Base-by-base conservation (phyloP, 2,113 vertebrate species). In the Poeciliopsis occidentalis region DNA sequence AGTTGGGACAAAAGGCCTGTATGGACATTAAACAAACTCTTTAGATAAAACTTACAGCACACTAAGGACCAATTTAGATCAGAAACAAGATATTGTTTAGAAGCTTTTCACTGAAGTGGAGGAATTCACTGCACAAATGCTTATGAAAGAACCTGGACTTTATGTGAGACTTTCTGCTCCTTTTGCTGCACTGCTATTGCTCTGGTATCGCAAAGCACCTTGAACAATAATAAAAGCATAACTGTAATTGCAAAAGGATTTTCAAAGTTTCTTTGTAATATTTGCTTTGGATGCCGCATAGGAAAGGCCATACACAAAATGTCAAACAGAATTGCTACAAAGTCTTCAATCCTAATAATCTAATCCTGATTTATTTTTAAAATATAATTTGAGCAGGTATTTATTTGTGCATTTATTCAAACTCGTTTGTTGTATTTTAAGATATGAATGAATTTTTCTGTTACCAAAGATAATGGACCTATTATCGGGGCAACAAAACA, bases 1-100 rank as follows among this genome's bases (percentile, higher is more conserved):
- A 97, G 82, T 77, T 91, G 96, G 17, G 97, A 99, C 34, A 99
- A 84, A 66, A 99, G 92, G 75, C 98, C 98, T 99, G 77, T 0
- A 75, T 81, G 4, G 29, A 8, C 41, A 74, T 76, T 1, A 6
- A 72, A n/a, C 34, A 47, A 39, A 27, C 13, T 15, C 12, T 5
- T 26, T 64, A 24, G 26, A 66, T 0, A 34, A 62, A 67, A 26
- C 19, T 11, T 32, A 26, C 51, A 17, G 17, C 8, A 31, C 62
- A 32, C 41, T 5, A 69, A 27, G 1, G 2, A 12, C 3, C 34
- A 6, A 24, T 44, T 68, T 51, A 47, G 41, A 54, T 66, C 4
- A 15, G 29, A 63, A n/a, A 15, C 31, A 12, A 27, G 37, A 37
- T 51, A 29, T 44, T 4, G 31, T 64, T 41, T 8, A 4, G 24